Base-by-base conservation (phyloP, 2,888 invertebrate genomes). In the Anoplius nigerrimus region DNA sequence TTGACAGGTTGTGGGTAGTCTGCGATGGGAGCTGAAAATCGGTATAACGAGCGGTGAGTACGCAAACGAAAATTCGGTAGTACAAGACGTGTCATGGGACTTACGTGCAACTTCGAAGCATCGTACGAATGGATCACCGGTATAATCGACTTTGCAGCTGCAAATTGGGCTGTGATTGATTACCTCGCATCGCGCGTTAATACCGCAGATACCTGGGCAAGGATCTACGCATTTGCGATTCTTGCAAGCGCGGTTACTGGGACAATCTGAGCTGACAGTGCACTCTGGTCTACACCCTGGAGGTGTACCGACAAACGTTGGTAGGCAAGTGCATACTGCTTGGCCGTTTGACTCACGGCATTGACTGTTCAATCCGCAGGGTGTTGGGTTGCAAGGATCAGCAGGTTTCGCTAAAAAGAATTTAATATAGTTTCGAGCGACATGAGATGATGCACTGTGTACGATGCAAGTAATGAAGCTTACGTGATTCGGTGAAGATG, bases 321-420 rank as follows among this genome's bases (percentile, higher is more conserved):
- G 90, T 53, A 91, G 84, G 78, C 93, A 93, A n/a, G 92, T 91
- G 78, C 93, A 93, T 45, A 92, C 90, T 2, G 92, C 92, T 86
- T 92, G 91, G 21, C 89, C 90, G 67, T 92, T 92, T n/a, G 90
- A 84, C 72, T 91, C 91, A 48, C 90, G 90, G 80, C 93, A 94
- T 82, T 92, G 93, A 76, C 95, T 94, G 89, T 95, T 94, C 74
- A 95, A 93, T 79, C 96, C 96, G 85, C 92, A 92, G 2, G 92
- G 92, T 62, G 91, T 91, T 27, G 92, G 92, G 66, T 89, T 88
- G 73, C 93, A 93, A 16, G 92, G 92, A 80, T 92, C 90, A 63
- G 89, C 86, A 77, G 65, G 86, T 55, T 87, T 85, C 52, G 87
- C 88, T n/a, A 87, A 15, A 57, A 62, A n/a, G n/a, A n/a, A n/a